These are phyloP conservation scores for Fregata magnificens DNA, from an alignment of 2,113 vertebrate species.

Conservation along the genomic window DNA sequence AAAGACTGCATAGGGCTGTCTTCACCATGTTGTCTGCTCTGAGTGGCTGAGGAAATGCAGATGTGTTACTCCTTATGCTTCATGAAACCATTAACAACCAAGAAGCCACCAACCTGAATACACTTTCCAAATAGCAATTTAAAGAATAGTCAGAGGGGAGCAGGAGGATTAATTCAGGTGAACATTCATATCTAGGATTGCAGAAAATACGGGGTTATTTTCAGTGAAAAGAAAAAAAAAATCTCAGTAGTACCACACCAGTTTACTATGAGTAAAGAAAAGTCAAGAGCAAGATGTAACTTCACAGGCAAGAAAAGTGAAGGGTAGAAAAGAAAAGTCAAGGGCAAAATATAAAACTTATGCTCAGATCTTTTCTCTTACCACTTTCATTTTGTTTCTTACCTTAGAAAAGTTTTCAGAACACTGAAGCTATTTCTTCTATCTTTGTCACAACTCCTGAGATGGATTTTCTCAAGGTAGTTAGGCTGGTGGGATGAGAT, in stretches of 20 bases:
- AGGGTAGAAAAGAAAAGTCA: background rate
- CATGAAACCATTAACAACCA: background rate
- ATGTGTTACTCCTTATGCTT: background rate
- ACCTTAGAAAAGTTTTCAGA: background rate
- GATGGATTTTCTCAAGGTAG: background rate
- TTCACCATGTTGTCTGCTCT: background rate
- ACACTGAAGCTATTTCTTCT: background rate
- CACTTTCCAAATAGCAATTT: background rate
- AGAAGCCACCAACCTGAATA: background rate
- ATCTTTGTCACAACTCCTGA: background rate
- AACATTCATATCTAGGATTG: background rate
- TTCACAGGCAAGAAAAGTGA: background rate
- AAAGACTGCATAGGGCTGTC: background rate
- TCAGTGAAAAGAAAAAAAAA: background rate
- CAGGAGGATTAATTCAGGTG: background rate
- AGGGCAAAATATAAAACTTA: background rate
- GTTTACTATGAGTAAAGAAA: background rate
- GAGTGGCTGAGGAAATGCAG: background rate
- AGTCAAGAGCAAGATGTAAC: background rate
- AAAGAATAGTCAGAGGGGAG: background rate
- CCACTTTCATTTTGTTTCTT: background rate
- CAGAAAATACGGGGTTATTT: background rate
- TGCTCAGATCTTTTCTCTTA: background rate
- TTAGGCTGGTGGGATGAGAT: background rate
- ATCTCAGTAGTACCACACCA: background rate